Conservation (phyloP, 2,797 vertebrate genomes). For the Ctenopoma multispine region DNA sequence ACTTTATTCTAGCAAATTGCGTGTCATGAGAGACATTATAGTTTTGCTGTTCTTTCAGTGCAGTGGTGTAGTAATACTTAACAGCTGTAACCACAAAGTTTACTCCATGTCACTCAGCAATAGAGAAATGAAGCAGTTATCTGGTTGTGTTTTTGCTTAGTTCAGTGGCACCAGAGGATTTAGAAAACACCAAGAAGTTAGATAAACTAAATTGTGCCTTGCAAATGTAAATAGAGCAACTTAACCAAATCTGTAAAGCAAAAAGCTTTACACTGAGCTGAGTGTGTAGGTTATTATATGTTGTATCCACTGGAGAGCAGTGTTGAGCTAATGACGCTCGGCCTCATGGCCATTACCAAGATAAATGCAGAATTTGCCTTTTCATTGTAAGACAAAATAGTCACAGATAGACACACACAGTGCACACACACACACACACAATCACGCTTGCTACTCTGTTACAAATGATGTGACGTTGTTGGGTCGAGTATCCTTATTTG, state of each 20-base stretch:
- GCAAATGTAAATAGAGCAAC: background rate
- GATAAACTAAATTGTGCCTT: background rate
- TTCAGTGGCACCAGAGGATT: background rate
- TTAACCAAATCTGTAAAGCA: background rate
- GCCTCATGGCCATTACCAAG: conserved; percentile 47
- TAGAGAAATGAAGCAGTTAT: conserved; percentile 2
- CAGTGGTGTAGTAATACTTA: conserved; percentile 17
- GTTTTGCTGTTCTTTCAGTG: conserved; percentile 12
- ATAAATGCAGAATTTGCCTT: conserved; percentile 65
- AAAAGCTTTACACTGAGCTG: conserved; percentile 2
- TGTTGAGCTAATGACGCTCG: conserved; percentile 75
- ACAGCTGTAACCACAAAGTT: conserved; percentile 29
- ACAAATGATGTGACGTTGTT: conserved; percentile 68
- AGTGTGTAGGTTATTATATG: conserved; percentile 22
- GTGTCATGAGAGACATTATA: conserved; percentile 21
- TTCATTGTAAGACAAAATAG: conserved; percentile 62
- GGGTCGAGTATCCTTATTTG: conserved; percentile 77
- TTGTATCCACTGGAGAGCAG: conserved; percentile 75
- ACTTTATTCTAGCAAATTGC: conserved; percentile 28
- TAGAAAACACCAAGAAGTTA: background rate
- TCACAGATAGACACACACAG: conserved; percentile 47
- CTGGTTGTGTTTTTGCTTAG: background rate
- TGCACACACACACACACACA: conserved; percentile 34
- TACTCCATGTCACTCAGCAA: conserved; percentile 8
- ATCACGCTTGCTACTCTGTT: conserved; percentile 48